Evolutionary conservation across 2,888 invertebrate genomes (phyloP).

Genomic region (Drosophila affinis): DNA sequence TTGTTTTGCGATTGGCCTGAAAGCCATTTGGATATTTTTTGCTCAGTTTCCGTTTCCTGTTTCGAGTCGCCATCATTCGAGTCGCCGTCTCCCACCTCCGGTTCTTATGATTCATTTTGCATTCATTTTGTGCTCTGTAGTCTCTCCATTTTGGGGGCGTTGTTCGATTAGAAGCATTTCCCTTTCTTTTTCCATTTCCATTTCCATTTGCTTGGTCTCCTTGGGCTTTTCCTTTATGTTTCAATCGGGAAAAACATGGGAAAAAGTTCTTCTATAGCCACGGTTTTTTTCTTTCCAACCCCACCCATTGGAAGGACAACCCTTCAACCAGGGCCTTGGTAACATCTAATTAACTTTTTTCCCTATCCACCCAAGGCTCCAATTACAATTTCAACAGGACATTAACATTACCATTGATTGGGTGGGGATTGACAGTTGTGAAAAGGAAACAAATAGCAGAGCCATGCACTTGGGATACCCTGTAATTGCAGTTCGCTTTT

Average conservation of each 20-base stretch:
- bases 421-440: constrained; percentile 13
- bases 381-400: constrained; percentile 71
- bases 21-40: constrained; percentile 45
- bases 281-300: constrained; percentile 3
- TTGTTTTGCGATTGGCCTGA: constrained; percentile 49
- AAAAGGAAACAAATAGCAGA: not conserved
- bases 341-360: constrained; percentile 77
- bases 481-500: not conserved
- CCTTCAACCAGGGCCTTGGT: constrained; percentile 53
- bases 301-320: not conserved
- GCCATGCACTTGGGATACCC: not conserved
- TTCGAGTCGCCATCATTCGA: constrained; percentile 38
- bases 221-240: constrained; percentile 38
- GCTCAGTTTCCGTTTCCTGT: constrained; percentile 77
- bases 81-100: not conserved
- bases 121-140: constrained; percentile 8
- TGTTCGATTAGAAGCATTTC: constrained; percentile 14
- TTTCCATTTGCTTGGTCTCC: not conserved
- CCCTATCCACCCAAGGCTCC: constrained; percentile 48
- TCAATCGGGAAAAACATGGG: constrained; percentile 52
- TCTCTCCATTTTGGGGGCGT: constrained; percentile 1
- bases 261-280: constrained; percentile 4
- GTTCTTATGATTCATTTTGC: constrained; percentile 59
- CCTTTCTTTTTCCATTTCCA: not conserved
- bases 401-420: constrained; percentile 41